Evolutionary conservation across 2,797 vertebrate genomes (phyloP).

Genomic region (Lagodon rhomboides): DNA sequence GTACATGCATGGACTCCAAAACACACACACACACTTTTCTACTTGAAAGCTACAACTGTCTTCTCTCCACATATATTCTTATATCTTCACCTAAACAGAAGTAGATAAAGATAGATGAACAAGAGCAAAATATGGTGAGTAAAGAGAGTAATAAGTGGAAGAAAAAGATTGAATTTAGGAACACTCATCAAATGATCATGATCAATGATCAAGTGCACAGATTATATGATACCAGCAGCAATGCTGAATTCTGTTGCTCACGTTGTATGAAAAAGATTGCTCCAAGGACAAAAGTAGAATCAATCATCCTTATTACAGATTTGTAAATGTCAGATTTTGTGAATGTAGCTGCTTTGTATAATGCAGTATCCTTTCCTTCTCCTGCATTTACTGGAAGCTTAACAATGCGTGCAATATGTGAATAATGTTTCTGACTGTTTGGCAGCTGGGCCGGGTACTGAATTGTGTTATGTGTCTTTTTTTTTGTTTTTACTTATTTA

Average conservation of each 20-base stretch:
- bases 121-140: background rate
- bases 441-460: background rate
- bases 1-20: background rate
- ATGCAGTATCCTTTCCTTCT: background rate
- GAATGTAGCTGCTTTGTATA: conserved; percentile 1
- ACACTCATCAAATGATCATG: background rate
- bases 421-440: background rate
- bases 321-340: conserved; percentile 10
- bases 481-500: background rate
- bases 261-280: background rate
- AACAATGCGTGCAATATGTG: background rate
- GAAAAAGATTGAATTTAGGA: background rate
- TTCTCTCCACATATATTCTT: background rate
- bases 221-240: background rate
- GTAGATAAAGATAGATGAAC: background rate
- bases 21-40: background rate
- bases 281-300: background rate
- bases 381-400: background rate
- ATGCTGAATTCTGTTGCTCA: background rate
- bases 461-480: conserved; percentile 14
- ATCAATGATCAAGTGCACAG: background rate
- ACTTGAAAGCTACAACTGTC: background rate
- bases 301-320: background rate
- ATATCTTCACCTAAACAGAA: background rate
- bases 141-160: background rate